Evolutionary conservation across 2,113 vertebrate genomes (phyloP).

Genomic region (Caracal caracal): DNA sequence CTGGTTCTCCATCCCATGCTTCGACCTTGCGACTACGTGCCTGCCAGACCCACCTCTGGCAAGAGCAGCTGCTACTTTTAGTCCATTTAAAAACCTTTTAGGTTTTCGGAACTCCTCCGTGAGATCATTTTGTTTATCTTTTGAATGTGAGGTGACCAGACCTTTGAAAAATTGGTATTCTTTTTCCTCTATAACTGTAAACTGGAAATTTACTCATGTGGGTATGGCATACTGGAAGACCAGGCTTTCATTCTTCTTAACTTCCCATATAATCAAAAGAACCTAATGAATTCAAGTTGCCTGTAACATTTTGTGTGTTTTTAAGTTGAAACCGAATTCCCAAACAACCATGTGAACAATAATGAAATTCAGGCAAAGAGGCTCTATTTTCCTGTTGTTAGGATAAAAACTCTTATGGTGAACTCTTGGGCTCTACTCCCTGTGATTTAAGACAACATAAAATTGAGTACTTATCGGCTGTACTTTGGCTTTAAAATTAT

Average conservation of each 20-base stretch:
- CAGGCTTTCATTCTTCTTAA: constrained; percentile 64
- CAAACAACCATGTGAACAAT: constrained; percentile 68
- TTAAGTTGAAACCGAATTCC: constrained; percentile 77
- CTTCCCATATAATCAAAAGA: constrained; percentile 76
- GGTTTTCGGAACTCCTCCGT: constrained; percentile 79
- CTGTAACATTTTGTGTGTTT: constrained; percentile 79
- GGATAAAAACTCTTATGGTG: constrained; percentile 29
- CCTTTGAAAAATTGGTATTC: constrained; percentile 70
- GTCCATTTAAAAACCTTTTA: constrained; percentile 72
- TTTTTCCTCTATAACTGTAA: constrained; percentile 54
- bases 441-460: constrained; percentile 35
- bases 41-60: constrained; percentile 82
- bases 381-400: constrained; percentile 61
- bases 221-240: constrained; percentile 53
- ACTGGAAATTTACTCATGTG: constrained; percentile 63
- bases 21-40: constrained; percentile 81
- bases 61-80: constrained; percentile 83
- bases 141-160: constrained; percentile 68
- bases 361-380: constrained; percentile 77
- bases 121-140: constrained; percentile 81
- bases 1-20: constrained; percentile 71
- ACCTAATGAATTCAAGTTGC: constrained; percentile 80
- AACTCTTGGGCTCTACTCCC: constrained; percentile 52
- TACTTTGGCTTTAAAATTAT: constrained; percentile 34
- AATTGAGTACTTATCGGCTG: constrained; percentile 37